These are phyloP conservation scores for Scomber colias DNA, from an alignment of 2,113 vertebrate genomes.

Conservation along the genomic window DNA sequence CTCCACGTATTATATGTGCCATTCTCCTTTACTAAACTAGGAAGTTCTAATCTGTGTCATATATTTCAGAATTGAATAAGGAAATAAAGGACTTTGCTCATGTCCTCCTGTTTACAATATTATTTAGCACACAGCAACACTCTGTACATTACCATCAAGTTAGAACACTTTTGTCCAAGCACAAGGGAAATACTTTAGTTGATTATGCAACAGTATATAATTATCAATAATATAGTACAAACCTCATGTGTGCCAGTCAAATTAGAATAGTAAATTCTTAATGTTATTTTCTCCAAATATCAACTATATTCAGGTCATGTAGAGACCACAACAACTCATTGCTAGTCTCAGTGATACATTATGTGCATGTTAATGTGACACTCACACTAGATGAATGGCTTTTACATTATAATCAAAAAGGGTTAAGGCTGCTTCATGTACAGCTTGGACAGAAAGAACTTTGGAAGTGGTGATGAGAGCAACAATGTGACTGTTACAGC, in stretches of 20 bases:
- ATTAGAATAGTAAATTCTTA: not conserved
- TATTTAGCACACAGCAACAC: not conserved
- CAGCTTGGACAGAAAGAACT: conserved; percentile 4
- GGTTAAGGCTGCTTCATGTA: not conserved
- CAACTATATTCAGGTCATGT: not conserved
- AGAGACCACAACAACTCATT: not conserved
- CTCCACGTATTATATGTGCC: conserved; percentile 9
- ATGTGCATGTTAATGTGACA: not conserved
- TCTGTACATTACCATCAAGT: not conserved
- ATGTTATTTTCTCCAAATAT: not conserved
- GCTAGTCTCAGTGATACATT: not conserved
- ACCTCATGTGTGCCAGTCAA: not conserved
- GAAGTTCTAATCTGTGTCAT: not conserved
- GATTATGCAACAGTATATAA: no score
- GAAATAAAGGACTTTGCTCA: not conserved
- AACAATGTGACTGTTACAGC: not conserved
- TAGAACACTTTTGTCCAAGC: no score
- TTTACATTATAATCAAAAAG: not conserved
- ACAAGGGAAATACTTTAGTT: no score
- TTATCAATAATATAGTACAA: no score
- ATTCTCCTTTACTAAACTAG: conserved; percentile 4
- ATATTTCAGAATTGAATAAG: conserved; percentile 10
- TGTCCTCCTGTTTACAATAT: not conserved
- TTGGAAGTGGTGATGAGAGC: not conserved
- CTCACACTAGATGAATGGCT: not conserved